Evolutionary conservation across 2,113 vertebrate genomes (phyloP).

Genomic region (Carollia perspicillata): DNA sequence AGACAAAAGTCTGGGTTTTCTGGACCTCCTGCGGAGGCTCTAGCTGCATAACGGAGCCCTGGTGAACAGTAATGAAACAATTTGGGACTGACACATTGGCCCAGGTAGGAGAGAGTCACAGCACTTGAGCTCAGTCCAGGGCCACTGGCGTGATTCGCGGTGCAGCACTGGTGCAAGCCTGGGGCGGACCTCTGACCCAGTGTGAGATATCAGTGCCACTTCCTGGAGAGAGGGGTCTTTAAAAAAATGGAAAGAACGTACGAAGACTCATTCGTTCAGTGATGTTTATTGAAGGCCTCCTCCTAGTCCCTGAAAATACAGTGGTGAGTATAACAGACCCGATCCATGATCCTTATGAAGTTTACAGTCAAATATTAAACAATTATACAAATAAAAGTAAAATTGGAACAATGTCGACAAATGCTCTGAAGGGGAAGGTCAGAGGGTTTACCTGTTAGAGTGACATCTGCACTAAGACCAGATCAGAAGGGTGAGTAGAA

Average conservation of each 20-base stretch:
- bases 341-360: not conserved
- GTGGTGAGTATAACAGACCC: not conserved
- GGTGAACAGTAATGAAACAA: constrained; percentile 46
- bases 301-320: not conserved
- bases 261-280: not conserved
- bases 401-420: not conserved
- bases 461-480: not conserved
- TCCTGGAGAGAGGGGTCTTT: not conserved
- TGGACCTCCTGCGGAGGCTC: not conserved
- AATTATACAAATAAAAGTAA: constrained; percentile 9
- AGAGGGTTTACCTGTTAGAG: not conserved
- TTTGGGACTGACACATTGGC: constrained; percentile 40
- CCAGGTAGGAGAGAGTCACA: constrained; percentile 11
- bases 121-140: constrained; percentile 17
- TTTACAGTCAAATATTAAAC: constrained; percentile 22
- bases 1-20: constrained; percentile 28
- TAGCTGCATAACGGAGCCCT: constrained; percentile 42
- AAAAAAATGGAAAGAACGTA: not conserved
- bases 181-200: not conserved
- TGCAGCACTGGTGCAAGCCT: not conserved
- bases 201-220: not conserved
- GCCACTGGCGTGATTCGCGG: not conserved
- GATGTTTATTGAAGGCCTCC: not conserved
- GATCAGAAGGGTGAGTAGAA: not conserved
- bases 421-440: not conserved